Conservation (phyloP, 2,888 invertebrate species). For the Sphinx pinastri region DNA sequence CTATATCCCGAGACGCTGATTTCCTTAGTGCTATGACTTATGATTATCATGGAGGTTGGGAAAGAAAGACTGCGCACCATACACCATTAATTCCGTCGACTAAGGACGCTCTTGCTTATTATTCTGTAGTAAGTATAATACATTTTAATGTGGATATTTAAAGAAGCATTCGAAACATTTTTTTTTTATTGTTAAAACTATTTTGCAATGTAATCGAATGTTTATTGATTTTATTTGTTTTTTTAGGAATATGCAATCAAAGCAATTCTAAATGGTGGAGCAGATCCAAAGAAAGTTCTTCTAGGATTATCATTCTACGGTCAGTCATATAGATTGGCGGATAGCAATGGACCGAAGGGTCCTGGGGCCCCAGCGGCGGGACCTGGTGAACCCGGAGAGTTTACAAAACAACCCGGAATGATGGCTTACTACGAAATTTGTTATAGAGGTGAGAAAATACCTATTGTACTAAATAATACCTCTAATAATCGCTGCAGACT, state of each 20-base stretch:
- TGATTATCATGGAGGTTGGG: conserved; percentile 96
- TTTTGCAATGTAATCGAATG: background rate
- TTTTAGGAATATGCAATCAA: conserved; percentile 91
- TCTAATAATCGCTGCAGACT: no score
- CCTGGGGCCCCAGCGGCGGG: conserved; percentile 88
- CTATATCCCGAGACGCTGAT: conserved; percentile 88
- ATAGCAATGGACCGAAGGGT: conserved; percentile 57
- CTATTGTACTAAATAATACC: conserved; percentile 13
- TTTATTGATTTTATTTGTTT: conserved; percentile 7
- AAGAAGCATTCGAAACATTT: background rate
- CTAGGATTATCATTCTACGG: conserved; percentile 95
- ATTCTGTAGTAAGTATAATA: conserved; percentile 87
- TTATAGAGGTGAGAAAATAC: conserved; percentile 75
- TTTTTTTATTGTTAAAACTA: background rate
- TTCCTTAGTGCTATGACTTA: conserved; percentile 94
- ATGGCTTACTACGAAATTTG: conserved; percentile 94
- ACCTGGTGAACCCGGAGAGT: conserved; percentile 91
- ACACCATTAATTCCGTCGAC: conserved; percentile 88
- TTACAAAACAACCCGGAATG: conserved; percentile 94
- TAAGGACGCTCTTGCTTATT: conserved; percentile 88
- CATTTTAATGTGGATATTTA: background rate
- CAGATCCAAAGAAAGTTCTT: conserved; percentile 89
- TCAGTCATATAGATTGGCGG: conserved; percentile 89
- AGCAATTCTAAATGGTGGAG: conserved; percentile 88
- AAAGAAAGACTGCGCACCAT: conserved; percentile 90